Evolutionary conservation across 2,888 invertebrate species (phyloP).

Genomic region (Zygaena filipendulae): DNA sequence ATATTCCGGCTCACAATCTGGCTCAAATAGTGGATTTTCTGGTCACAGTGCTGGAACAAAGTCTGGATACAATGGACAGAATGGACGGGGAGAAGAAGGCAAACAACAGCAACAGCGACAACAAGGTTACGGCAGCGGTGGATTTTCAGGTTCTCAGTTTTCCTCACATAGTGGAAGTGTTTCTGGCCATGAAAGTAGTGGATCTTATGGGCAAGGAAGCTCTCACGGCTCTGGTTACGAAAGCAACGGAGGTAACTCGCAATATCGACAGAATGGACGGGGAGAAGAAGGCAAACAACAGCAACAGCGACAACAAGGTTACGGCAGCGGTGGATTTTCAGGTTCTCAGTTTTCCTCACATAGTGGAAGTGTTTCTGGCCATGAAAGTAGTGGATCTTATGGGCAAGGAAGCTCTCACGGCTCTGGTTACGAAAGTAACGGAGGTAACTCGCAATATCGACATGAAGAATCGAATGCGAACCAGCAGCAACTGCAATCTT

Average conservation of each 20-base stretch:
- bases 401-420: conserved; percentile 2
- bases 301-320: no score
- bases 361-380: background rate
- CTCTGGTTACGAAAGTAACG: conserved; percentile 3
- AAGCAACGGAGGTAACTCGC: no score
- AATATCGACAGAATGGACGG: background rate
- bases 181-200: conserved; percentile 1
- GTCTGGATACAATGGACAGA: conserved; percentile 2
- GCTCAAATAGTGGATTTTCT: no score
- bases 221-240: conserved; percentile 2
- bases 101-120: conserved; percentile 2
- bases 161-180: conserved; percentile 4
- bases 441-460: no score
- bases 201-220: no score
- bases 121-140: no score
- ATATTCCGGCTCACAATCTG: no score
- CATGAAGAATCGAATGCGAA: conserved; percentile 7
- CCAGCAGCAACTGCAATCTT: conserved; percentile 13
- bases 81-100: conserved; percentile 1
- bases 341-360: no score
- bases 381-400: conserved; percentile 1
- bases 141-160: no score
- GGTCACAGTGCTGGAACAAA: no score
- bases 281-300: conserved; percentile 2
- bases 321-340: no score